These are phyloP conservation scores for Acrossocheilus wenchowensis DNA, from an alignment of 2,797 vertebrate species.

Conservation along the genomic window DNA sequence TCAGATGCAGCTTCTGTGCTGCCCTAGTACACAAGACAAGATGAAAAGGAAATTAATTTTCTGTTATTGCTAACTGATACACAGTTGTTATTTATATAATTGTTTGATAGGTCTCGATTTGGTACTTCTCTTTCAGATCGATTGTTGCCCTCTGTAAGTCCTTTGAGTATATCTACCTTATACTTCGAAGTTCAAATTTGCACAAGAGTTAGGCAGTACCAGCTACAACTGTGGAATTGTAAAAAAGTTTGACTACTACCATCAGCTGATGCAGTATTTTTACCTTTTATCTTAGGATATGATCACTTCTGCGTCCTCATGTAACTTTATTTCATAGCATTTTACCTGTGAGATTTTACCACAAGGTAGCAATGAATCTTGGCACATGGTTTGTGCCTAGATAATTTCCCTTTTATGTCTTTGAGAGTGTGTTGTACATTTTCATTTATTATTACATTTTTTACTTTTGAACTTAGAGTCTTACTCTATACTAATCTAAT, in stretches of 20 bases:
- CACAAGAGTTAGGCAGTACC: background rate
- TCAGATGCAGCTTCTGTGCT: background rate
- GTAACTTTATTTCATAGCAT: background rate
- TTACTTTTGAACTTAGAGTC: slow-evolving; percentile 6
- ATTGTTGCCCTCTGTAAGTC: background rate
- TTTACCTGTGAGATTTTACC: background rate
- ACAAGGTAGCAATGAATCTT: background rate
- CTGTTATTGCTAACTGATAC: background rate
- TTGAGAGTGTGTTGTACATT: slow-evolving; percentile 19
- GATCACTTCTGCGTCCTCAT: background rate
- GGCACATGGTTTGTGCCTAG: background rate
- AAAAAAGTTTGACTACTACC: background rate
- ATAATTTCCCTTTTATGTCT: background rate
- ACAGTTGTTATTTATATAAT: background rate
- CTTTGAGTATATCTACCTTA: background rate
- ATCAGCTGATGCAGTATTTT: background rate
- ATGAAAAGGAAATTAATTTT: background rate
- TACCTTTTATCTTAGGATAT: slow-evolving; percentile 2
- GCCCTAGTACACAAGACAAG: background rate
- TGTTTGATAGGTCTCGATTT: background rate
- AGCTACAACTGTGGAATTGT: background rate
- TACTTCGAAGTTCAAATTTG: background rate
- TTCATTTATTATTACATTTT: background rate
- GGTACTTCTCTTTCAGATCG: background rate
- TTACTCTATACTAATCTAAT: background rate